Evolutionary conservation across 2,113 vertebrate species (phyloP), one percentile per base, ranked within the genome.

Genomic region (Sylvietta virens): DNA sequence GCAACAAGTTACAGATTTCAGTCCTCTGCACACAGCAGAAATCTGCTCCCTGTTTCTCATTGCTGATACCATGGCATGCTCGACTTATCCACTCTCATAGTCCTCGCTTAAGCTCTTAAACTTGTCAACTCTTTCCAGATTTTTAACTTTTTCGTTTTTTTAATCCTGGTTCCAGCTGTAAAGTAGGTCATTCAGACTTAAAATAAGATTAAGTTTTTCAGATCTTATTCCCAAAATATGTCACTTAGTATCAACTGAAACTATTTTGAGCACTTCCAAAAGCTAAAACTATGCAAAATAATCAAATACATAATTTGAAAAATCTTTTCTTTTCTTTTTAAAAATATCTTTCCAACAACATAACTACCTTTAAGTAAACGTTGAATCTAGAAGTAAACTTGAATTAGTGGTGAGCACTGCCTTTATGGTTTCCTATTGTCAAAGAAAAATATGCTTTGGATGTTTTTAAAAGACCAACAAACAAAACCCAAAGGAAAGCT

Each of bases 151-250:
- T 24, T 65, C 73, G 22, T 16, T 45, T 65, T 22, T 10, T 53
- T 51, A 35, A 50, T 78, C 48, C 15, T 61, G 4, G 9, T 80
- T 90, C 45, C 72, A 92, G 37, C 44, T 69, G 66, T 67, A 76
- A 92, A 94, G 22, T 80, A 90, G 91, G 31, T 76, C 40, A 74
- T 74, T 93, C 57, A 72, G 53, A 76, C 27, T 60, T 71, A 82
- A 79, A 81, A 54, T 27, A 85, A 24, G 57, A 82, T 85, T 62
- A 61, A 42, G 13, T 58, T 93, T 95, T 94, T 82, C 82, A 92
- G 70, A 85, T 94, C 74, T 90, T 80, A 74, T 64, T 95, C 76
- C 76, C 79, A 40, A 88, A 95, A 90, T 37, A 62, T 40, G 71
- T 73, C 82, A 61, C 37, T 76, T 80, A 48, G 4, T 56, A 80